These are phyloP conservation scores for Callinectes sapidus DNA, from an alignment of 2,888 invertebrate genomes.

Conservation along the genomic window DNA sequence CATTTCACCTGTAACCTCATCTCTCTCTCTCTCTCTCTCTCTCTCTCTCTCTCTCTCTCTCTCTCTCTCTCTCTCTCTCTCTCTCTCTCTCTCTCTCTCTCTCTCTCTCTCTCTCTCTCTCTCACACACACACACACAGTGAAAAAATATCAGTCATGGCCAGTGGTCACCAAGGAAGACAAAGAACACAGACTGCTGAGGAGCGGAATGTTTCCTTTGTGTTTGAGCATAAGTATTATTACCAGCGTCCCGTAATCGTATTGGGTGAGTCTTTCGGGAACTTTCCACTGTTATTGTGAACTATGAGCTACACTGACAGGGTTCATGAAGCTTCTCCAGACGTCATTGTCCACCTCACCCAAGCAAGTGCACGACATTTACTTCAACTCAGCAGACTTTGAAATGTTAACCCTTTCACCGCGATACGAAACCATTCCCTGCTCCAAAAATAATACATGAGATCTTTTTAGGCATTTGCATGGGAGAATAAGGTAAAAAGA, in stretches of 20 bases:
- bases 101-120: slow-evolving; percentile 38
- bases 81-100: slow-evolving; percentile 34
- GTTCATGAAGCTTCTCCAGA: neutral
- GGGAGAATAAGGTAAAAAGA: no score
- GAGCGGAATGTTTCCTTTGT: neutral
- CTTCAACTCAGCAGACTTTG: neutral
- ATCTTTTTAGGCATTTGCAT: no score
- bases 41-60: neutral
- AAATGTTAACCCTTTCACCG: neutral
- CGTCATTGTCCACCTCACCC: neutral
- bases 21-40: slow-evolving; percentile 25
- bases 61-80: slow-evolving; percentile 25
- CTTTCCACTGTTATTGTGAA: neutral
- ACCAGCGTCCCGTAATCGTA: neutral
- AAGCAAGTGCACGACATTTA: neutral
- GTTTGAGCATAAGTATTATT: neutral
- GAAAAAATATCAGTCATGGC: neutral
- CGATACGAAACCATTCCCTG: no score
- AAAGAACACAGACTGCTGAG: neutral
- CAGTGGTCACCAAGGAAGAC: neutral
- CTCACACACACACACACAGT: slow-evolving; percentile 8
- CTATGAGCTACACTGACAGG: neutral
- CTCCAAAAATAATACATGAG: no score
- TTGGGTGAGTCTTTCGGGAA: neutral
- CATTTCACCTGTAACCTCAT: neutral